Percentiles rank a stretch among this genome's conserved stretches.
phyloP scores from a whole-genome alignment of 2,113 vertebrate species.

The Dolichallabes microphthalmus region DNA sequence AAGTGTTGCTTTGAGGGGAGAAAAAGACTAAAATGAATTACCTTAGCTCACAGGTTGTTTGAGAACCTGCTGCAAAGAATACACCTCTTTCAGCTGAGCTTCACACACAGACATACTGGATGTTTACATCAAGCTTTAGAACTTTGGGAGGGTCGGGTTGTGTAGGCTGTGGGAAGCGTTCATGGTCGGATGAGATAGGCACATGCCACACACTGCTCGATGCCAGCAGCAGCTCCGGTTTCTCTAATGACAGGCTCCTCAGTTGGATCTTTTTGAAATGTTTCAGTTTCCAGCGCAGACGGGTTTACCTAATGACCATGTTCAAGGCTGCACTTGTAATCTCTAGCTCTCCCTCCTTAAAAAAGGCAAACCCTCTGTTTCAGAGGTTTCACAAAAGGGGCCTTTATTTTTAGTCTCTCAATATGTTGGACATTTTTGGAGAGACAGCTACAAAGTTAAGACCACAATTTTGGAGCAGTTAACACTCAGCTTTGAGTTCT shows the following conservation, averaged over 20 bases:
- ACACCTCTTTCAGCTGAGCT: slow-evolving; percentile 19
- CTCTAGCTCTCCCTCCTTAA: neutral
- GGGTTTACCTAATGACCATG: slow-evolving; percentile 27
- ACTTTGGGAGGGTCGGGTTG: slow-evolving; percentile 30
- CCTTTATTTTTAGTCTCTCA: slow-evolving; percentile 26
- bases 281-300: slow-evolving; percentile 5
- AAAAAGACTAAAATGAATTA: neutral
- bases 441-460: neutral
- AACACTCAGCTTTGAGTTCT: neutral
- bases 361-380: slow-evolving; percentile 12
- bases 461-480: no score
- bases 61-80: neutral
- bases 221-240: slow-evolving; percentile 32
- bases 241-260: slow-evolving; percentile 46
- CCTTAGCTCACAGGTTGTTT: neutral
- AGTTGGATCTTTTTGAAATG: slow-evolving; percentile 26
- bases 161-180: slow-evolving; percentile 34
- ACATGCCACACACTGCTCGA: slow-evolving; percentile 22
- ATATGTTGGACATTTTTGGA: slow-evolving; percentile 8
- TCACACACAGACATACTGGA: neutral
- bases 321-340: slow-evolving; percentile 21
- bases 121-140: neutral
- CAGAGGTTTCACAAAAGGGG: slow-evolving; percentile 22
- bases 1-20: neutral
- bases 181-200: slow-evolving; percentile 14